Percentiles rank a stretch among this genome's conserved stretches.
These are phyloP conservation scores for Scomber scombrus DNA, from an alignment of 2,113 vertebrate genomes.

Conservation along the genomic window DNA sequence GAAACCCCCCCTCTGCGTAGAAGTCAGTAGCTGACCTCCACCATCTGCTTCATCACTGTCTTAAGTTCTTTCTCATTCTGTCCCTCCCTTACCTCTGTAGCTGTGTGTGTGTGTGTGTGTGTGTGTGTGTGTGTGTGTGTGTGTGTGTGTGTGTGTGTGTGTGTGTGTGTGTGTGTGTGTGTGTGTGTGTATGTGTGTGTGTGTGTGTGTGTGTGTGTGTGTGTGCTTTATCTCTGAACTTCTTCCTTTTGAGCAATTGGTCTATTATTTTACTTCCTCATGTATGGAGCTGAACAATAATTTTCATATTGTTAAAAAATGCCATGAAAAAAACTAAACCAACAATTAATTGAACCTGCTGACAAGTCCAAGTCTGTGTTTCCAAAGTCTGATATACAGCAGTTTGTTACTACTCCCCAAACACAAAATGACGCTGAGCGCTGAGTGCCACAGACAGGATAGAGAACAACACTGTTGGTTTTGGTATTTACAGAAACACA, in stretches of 20 bases:
- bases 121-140: not conserved
- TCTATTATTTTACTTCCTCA: not conserved
- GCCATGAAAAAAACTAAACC: not conserved
- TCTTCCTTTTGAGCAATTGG: not conserved
- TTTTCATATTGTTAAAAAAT: not conserved
- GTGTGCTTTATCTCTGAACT: conserved; percentile 5
- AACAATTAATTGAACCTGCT: not conserved
- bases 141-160: not conserved
- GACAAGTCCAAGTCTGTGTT: not conserved
- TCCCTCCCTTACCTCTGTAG: conserved; percentile 35
- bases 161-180: not conserved
- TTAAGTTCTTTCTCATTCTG: not conserved
- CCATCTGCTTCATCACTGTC: conserved; percentile 64
- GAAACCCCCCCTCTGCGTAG: conserved; percentile 16
- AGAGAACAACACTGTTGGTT: no score
- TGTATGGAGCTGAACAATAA: not conserved
- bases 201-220: not conserved
- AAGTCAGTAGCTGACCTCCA: conserved; percentile 55
- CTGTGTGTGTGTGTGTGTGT: not conserved
- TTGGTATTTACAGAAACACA: no score
- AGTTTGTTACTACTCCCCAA: not conserved
- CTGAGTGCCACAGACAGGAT: no score
- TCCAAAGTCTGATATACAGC: no score
- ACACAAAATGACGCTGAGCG: no score
- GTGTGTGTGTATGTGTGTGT: not conserved